Evolutionary conservation across 2,888 invertebrate species (phyloP), one percentile per base, ranked within the genome.

Genomic region (Elaeidobius kamerunicus): DNA sequence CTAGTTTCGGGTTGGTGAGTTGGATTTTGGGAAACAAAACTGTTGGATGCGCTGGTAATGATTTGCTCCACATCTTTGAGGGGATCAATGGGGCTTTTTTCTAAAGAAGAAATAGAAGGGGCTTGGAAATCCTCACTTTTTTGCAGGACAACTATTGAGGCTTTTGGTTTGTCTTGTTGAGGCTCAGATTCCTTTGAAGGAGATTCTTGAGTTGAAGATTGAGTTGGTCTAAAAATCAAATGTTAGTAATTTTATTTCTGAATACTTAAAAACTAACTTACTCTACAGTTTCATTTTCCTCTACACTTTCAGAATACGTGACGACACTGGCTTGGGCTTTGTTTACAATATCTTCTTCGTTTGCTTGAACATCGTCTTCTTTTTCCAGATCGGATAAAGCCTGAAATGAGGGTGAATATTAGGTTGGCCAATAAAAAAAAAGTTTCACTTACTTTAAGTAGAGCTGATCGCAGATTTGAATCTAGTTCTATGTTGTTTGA

Each of bases 361-460:
- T 36, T 4, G 14, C 27, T 15, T 18, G 61, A 23, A 57, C 51
- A 2, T 76, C 75, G 12, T 80, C 79, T 57, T 81, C 83, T 58
- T 82, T 80, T 71, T 90, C 88, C 41, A 90, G 73, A 64, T 88
- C 87, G 43, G 82, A 84, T 3, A 91, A 76, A 9, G 89, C 90
- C 72, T 55, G 9, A 12, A 38, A 16, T 20, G 7, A 12, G 9
- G 15, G 18, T 23, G 23, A 16, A 9, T 15, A 46, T 16, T 16
- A 4, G 19, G 3, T 1, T 12, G 7, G 19, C 15, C 28, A 2
- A 35, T n/a, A n/a, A n/a, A n/a, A n/a, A n/a, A n/a, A n/a, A 43
- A 12, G 6, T 17, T 16, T 2, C 2, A 4, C 41, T 41, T 48
- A 56, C 56, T 32, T 83, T 84, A 3, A 90, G 73, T 34, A 90